Evolutionary conservation across 2,797 vertebrate genomes (phyloP).

Genomic region (Gymnodraco acuticeps): DNA sequence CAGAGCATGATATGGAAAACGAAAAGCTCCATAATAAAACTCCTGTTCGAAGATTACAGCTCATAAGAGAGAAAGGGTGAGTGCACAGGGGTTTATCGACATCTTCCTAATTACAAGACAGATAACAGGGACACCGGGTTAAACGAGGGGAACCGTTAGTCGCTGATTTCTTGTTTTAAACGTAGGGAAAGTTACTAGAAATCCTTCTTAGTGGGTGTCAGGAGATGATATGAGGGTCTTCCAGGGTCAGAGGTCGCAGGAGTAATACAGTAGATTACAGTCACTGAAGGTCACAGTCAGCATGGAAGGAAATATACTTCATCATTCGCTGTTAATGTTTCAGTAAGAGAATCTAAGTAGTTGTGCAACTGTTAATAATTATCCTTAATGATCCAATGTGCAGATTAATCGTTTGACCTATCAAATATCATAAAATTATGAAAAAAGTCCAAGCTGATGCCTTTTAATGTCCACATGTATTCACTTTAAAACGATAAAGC

Average conservation of each 20-base stretch:
- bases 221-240: constrained; percentile 19
- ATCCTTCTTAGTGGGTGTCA: constrained; percentile 4
- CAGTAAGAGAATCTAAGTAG: neutral
- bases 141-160: constrained; percentile 12
- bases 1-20: constrained; percentile 7
- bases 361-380: too few species aligned
- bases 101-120: constrained; percentile 19
- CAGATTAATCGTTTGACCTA: too few species aligned
- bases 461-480: too few species aligned
- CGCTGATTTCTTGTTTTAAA: neutral
- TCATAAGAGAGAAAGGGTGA: constrained; percentile 51
- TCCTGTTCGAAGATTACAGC: constrained; percentile 50
- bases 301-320: neutral
- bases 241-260: constrained; percentile 50
- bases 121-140: constrained; percentile 25
- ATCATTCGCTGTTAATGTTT: neutral
- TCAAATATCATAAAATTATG: too few species aligned
- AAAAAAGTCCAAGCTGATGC: too few species aligned
- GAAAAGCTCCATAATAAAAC: constrained; percentile 24
- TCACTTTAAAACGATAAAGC: too few species aligned
- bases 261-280: constrained; percentile 42
- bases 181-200: neutral
- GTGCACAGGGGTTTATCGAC: constrained; percentile 30
- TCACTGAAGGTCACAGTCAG: constrained; percentile 31
- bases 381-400: too few species aligned